Base-by-base conservation (phyloP, 2,113 vertebrate species). In the Hipposideros armiger region DNA sequence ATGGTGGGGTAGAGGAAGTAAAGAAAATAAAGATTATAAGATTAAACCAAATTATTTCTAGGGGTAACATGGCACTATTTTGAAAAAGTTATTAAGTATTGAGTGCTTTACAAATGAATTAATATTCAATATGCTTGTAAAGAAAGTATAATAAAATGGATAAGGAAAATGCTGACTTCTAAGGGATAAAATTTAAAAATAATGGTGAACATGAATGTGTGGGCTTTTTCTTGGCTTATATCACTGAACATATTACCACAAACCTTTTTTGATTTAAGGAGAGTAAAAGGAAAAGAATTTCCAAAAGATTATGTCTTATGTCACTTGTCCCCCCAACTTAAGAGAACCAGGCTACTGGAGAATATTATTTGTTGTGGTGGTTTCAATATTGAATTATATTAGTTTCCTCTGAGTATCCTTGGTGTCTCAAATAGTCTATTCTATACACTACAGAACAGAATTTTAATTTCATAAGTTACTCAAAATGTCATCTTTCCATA, bases 401-500 rank as follows among this genome's bases (percentile, higher is more conserved):
- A 74, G 11, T 84, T 9, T 20, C 45, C 17, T 93, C 22, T 90
- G 58, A 90, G 62, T 62, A 9, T n/a, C 22, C 16, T 93, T 81
- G 10, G 20, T 66, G 3, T 2, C 15, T 66, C 4, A 40, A 54
- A 36, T 40, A 56, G 4, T 69, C 24, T 83, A 17, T 91, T 96
- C 17, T 73, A 7, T 50, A 15, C 20, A 52, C 1, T 84, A 45
- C 13, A 52, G 8, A 88, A 56, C 2, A 42, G 11, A 91, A 26
- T 74, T 89, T 89, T n/a, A 91, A 45, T 70, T 93, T 92, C 24
- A 77, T 77, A 80, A 82, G 77, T 89, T 87, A 67, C 9, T 85
- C 47, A 91, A 15, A 78, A 81, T 60, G 3, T 74, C 56, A 64
- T 52, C 9, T 66, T 85, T 92, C 5, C 16, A 73, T 73, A 62